phyloP scores from a whole-genome alignment of 2,113 vertebrate genomes.

The Ptilorrhoa leucosticta region DNA sequence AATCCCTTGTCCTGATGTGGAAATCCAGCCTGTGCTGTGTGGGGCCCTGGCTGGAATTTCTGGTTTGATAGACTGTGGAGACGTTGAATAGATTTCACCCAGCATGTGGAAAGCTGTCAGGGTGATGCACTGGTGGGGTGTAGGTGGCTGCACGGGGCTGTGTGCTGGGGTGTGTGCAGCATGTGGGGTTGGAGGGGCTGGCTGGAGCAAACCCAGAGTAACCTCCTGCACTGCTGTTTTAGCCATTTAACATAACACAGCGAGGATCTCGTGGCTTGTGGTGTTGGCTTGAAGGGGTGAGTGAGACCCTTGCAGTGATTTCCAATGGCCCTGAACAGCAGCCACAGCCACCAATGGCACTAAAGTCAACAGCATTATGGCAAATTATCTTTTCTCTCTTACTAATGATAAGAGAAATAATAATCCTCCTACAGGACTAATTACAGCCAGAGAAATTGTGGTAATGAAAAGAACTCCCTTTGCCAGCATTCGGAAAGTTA shows the following conservation, averaged over 20 bases:
- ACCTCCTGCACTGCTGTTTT: not conserved
- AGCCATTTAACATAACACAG: not conserved
- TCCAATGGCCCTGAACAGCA: not conserved
- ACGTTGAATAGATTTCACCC: fast-evolving
- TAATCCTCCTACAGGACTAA: not conserved
- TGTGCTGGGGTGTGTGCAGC: not conserved
- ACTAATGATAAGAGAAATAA: not conserved
- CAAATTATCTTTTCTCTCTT: not conserved
- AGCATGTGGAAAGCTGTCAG: not conserved
- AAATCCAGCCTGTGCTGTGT: not conserved
- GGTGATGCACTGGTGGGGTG: not conserved
- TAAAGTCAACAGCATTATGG: fast-evolving
- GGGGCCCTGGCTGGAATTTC: not conserved
- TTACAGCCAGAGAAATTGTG: not conserved
- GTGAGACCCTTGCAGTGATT: not conserved
- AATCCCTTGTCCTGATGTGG: not conserved
- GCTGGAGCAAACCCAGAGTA: not conserved
- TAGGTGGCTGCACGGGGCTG: not conserved
- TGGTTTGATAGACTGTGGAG: too few relatives aligned
- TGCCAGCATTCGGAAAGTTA: not conserved
- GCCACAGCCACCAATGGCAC: not conserved
- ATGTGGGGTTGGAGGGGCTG: not conserved
- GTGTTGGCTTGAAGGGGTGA: not conserved
- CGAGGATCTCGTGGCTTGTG: not conserved
- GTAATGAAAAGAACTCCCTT: not conserved